Base-by-base conservation (phyloP, 2,797 vertebrate species). In the Cheirogaleus major region DNA sequence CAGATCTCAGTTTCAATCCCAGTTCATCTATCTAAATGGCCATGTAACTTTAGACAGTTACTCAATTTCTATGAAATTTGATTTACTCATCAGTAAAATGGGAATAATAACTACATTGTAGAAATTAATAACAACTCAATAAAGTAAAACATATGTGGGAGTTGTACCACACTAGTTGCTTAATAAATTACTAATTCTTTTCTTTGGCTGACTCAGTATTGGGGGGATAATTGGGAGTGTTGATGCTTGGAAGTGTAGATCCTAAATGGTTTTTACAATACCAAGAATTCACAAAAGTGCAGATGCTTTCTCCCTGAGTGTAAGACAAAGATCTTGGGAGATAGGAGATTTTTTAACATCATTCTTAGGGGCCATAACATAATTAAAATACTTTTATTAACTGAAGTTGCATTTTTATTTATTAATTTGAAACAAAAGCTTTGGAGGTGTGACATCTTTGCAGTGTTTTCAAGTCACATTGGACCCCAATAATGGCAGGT, bases 381-480 rank as follows among this genome's bases (percentile, higher is more conserved):
- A 22, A 70, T 48, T 69, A 73, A 96, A 90, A 30, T 7, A 43
- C 25, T 87, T 79, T 87, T 57, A 69, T 65, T 80, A 89, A 85
- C 41, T 30, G 35, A 76, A 84, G 32, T 27, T 52, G 11, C 35
- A 78, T 81, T 75, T 95, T 90, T 38, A 92, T 75, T 95, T 94
- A 55, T 63, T 43, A 52, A 48, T 83, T 63, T 79, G 82, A 93
- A 94, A 96, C 12, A 13, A 93, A 81, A 48, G 59, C n/a, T 76
- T 95, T 20, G 15, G 17, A 61, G 82, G 32, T 82, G 89, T 92
- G 80, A 59, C n/a, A 70, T 48, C n/a, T 43, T 30, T 41, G 14
- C 38, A 43, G 27, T 6, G 12, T 93, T 80, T 72, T 55, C 20
- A 81, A 83, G 61, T 63, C 43, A 73, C 18, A 55, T 48, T 11